Evolutionary conservation across 2,113 vertebrate genomes (phyloP).

Genomic region (Heterochromis multidens): DNA sequence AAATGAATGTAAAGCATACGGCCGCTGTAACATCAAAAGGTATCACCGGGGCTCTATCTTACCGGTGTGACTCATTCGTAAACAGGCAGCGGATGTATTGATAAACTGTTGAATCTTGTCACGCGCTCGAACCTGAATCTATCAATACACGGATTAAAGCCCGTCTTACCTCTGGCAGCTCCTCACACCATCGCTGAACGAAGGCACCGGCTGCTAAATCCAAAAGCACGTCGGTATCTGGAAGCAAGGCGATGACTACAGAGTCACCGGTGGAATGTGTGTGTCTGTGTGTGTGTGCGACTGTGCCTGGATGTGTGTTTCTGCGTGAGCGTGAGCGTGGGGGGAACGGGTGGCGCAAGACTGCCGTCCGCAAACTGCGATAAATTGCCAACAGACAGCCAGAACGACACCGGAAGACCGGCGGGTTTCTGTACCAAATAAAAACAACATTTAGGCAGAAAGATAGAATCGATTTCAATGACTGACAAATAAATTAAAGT

Average conservation of each 20-base stretch:
- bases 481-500: no score
- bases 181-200: constrained; percentile 27
- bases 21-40: not conserved
- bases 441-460: not conserved
- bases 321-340: not conserved
- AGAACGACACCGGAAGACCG: not conserved
- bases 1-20: not conserved
- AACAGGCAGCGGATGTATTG: not conserved
- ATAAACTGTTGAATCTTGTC: not conserved
- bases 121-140: not conserved
- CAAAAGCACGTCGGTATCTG: constrained; percentile 31
- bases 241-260: not conserved
- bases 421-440: not conserved
- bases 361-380: not conserved
- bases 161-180: constrained; percentile 35
- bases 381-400: not conserved
- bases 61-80: constrained; percentile 7
- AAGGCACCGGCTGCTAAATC: constrained; percentile 39
- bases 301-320: not conserved
- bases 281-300: not conserved
- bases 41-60: not conserved
- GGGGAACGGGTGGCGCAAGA: constrained; percentile 47
- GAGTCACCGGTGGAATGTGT: constrained; percentile 36
- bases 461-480: no score
- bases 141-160: not conserved